Conservation (phyloP, 2,113 vertebrate genomes). For the Takifugu flavidus region DNA sequence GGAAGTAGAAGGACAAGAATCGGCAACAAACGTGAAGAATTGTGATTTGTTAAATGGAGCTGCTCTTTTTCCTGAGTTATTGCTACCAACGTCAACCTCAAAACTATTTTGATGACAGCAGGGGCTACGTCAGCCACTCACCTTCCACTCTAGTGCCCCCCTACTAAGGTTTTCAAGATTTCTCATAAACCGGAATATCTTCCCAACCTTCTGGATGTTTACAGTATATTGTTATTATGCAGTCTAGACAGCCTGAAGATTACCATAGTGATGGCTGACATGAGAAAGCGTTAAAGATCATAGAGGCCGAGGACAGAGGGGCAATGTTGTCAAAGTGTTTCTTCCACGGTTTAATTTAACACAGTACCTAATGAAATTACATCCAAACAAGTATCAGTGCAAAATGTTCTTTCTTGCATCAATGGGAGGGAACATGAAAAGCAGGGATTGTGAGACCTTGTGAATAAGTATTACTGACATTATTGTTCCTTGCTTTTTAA, state of each 20-base stretch:
- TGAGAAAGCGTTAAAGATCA: slow-evolving; percentile 47
- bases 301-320: slow-evolving; percentile 23
- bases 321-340: slow-evolving; percentile 24
- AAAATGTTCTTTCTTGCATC: slow-evolving; percentile 29
- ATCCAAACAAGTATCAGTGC: slow-evolving; percentile 41
- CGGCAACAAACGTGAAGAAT: slow-evolving; percentile 10
- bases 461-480: not conserved
- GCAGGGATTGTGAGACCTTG: slow-evolving; percentile 14
- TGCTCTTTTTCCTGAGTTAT: slow-evolving; percentile 43
- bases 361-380: slow-evolving; percentile 39
- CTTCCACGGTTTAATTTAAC: slow-evolving; percentile 27
- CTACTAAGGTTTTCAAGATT: slow-evolving; percentile 15
- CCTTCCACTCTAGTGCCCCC: slow-evolving; percentile 20
- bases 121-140: not conserved
- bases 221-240: no score
- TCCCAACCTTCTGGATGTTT: not conserved
- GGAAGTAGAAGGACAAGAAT: slow-evolving; percentile 15
- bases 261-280: slow-evolving; percentile 40
- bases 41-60: not conserved
- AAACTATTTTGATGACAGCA: slow-evolving; percentile 19
- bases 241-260: not conserved
- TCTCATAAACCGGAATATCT: slow-evolving; percentile 4
- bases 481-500: slow-evolving; percentile 13
- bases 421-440: slow-evolving; percentile 16
- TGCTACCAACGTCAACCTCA: slow-evolving; percentile 20